These are phyloP conservation scores for Zaprionus davidi DNA, from an alignment of 1,140 invertebrate genomes.

Conservation along the genomic window DNA sequence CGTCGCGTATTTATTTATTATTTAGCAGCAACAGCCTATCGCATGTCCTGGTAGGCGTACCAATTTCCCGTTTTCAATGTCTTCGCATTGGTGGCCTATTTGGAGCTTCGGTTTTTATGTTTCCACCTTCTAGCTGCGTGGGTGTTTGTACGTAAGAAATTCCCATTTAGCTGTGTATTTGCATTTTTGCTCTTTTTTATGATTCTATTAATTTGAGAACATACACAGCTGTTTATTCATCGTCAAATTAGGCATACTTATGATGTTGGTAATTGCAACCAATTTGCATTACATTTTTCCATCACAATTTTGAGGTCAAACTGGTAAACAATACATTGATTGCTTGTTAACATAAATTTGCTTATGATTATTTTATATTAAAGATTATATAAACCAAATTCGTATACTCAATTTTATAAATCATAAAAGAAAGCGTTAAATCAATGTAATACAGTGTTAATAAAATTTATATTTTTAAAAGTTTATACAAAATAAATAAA, in stretches of 20 bases:
- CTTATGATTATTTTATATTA: background rate
- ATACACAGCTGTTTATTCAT: constrained; percentile 40
- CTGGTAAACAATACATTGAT: background rate
- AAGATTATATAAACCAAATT: too few relatives aligned
- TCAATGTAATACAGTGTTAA: too few relatives aligned
- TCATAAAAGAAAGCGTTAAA: too few relatives aligned
- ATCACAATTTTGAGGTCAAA: too few relatives aligned
- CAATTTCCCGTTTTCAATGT: constrained; percentile 61
- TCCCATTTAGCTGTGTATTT: constrained; percentile 13
- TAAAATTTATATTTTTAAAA: too few relatives aligned
- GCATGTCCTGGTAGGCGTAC: constrained; percentile 55
- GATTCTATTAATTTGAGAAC: constrained; percentile 43
- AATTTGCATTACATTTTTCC: background rate
- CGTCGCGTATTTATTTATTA: constrained; percentile 64
- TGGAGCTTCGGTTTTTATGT: constrained; percentile 41
- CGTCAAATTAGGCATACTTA: constrained; percentile 32
- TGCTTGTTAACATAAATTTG: background rate
- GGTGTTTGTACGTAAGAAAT: constrained; percentile 5
- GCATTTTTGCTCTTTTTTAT: constrained; percentile 12
- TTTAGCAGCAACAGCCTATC: constrained; percentile 65
- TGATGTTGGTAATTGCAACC: background rate
- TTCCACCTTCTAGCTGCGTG: constrained; percentile 9
- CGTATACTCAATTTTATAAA: too few relatives aligned
- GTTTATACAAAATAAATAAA: too few relatives aligned
- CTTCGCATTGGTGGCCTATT: constrained; percentile 56